These are phyloP conservation scores for Nixonia krombeini DNA, from an alignment of 1,140 invertebrate species.

Conservation along the genomic window DNA sequence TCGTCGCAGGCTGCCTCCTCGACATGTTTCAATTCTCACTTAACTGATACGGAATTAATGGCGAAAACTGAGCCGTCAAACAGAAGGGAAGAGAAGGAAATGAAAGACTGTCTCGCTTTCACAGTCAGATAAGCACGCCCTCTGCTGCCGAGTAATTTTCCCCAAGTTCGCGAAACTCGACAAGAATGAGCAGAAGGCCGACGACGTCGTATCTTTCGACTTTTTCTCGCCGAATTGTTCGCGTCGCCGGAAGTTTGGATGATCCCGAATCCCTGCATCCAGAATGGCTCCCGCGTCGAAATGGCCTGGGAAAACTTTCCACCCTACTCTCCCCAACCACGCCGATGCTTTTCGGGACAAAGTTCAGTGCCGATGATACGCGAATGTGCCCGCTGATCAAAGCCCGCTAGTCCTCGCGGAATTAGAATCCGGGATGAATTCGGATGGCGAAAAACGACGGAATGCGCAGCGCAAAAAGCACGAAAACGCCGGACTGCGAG, in stretches of 20 bases:
- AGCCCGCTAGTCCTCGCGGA: neutral
- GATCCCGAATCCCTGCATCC: constrained; percentile 38
- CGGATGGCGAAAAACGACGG: neutral
- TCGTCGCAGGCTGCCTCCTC: too few species aligned
- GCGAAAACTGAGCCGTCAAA: constrained; percentile 22
- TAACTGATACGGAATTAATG: too few species aligned
- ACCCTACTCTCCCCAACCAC: constrained; percentile 18
- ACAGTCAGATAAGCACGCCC: constrained; percentile 51
- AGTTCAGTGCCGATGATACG: neutral
- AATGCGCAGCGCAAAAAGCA: neutral
- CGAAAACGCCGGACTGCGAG: constrained; percentile 23
- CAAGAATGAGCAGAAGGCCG: constrained; percentile 45
- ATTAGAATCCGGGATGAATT: too few species aligned
- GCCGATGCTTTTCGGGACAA: constrained; percentile 7
- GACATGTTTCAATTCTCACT: too few species aligned
- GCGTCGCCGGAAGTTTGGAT: constrained; percentile 44
- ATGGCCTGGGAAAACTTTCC: constrained; percentile 38
- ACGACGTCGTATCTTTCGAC: constrained; percentile 38
- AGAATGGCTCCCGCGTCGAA: constrained; percentile 36
- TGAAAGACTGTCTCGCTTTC: constrained; percentile 46
- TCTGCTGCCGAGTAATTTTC: constrained; percentile 53
- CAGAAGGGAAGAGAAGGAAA: constrained; percentile 32
- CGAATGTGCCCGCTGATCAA: neutral
- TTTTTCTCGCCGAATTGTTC: constrained; percentile 41
- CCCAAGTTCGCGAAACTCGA: constrained; percentile 47